Evolutionary conservation across 1,140 invertebrate genomes (phyloP).

Genomic region (Drosophila seguyi): DNA sequence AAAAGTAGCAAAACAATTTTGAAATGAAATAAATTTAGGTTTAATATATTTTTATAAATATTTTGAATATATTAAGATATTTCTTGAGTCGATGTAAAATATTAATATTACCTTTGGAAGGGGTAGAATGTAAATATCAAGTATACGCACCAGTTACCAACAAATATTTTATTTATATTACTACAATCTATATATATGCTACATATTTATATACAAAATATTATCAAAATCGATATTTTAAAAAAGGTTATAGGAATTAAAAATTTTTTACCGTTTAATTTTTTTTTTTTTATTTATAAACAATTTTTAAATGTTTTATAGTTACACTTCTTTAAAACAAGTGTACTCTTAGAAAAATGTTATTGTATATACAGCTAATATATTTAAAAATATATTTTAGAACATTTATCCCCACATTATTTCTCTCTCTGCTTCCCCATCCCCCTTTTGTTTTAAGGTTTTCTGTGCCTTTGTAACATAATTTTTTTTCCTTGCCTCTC

Average conservation of each 20-base stretch:
- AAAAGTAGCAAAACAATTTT: not conserved
- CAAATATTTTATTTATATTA: not conserved
- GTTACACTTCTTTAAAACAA: not conserved
- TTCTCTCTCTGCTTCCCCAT: slow-evolving; percentile 9
- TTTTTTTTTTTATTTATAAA: too few relatives aligned
- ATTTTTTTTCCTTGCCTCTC: slow-evolving; percentile 39
- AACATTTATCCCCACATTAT: not conserved
- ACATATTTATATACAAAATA: not conserved
- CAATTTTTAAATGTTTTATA: not conserved
- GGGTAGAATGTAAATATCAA: not conserved
- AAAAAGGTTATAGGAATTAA: too few relatives aligned
- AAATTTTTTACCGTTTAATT: too few relatives aligned
- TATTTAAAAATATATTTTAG: not conserved
- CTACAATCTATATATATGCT: not conserved
- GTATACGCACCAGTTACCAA: not conserved
- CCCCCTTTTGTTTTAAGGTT: slow-evolving; percentile 45
- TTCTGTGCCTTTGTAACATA: slow-evolving; percentile 72
- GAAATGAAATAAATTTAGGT: not conserved
- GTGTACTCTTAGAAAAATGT: not conserved
- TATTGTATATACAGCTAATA: too few relatives aligned
- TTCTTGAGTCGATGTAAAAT: not conserved
- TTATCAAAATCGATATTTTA: not conserved
- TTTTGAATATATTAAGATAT: too few relatives aligned
- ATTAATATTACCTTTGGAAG: not conserved
- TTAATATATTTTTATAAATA: not conserved